A percentile compares a stretch with the other conserved stretches of the same genome.
Conservation (phyloP, 2,888 invertebrate genomes). For the Acrocyrtus sp. region DNA sequence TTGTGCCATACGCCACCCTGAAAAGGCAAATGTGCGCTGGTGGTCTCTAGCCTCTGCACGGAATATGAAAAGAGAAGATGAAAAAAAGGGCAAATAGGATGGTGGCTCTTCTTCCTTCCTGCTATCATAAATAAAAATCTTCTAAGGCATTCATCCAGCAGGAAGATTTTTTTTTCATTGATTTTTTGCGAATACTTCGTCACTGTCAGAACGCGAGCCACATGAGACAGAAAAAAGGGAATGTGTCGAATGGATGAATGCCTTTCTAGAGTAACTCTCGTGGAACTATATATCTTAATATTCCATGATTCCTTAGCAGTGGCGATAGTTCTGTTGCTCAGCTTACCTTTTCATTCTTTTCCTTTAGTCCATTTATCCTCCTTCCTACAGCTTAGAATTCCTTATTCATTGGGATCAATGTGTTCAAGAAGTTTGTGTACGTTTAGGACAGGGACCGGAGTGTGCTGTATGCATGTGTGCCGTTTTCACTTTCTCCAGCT, state of each 20-base stretch:
- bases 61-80: slow-evolving; percentile 8
- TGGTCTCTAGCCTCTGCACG: too few relatives aligned
- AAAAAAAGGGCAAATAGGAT: background rate
- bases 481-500: too few relatives aligned
- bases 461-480: too few relatives aligned
- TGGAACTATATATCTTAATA: slow-evolving; percentile 41
- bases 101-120: background rate
- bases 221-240: slow-evolving; percentile 38
- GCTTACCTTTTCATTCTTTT: slow-evolving; percentile 32
- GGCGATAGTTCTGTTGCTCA: slow-evolving; percentile 31
- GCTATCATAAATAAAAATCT: slow-evolving; percentile 35
- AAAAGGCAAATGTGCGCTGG: too few relatives aligned
- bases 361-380: background rate
- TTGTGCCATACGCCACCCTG: too few relatives aligned
- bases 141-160: slow-evolving; percentile 20
- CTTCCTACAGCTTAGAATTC: too few relatives aligned
- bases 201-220: slow-evolving; percentile 39
- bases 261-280: slow-evolving; percentile 33
- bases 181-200: slow-evolving; percentile 45
- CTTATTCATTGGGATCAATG: background rate
- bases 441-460: background rate
- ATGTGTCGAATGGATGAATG: slow-evolving; percentile 41
- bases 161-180: slow-evolving; percentile 24
- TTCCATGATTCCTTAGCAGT: slow-evolving; percentile 32
- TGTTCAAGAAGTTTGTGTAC: background rate